A percentile compares a stretch with the other conserved stretches of the same genome.
Evolutionary conservation across 2,113 vertebrate genomes (phyloP).

Genomic region (Tauraco erythrolophus): DNA sequence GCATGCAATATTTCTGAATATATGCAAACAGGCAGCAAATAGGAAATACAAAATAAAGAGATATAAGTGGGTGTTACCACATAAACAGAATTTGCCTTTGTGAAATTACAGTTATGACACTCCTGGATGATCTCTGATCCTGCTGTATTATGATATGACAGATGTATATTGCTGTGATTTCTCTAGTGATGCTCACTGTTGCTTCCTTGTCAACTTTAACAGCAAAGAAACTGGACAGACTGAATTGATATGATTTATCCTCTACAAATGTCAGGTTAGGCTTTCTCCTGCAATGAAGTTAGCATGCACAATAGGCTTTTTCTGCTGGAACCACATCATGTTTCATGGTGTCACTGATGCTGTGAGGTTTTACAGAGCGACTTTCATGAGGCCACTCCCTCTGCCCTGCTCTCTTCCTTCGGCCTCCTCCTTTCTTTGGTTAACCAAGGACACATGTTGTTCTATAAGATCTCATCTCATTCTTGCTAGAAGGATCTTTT

Average conservation of each 20-base stretch:
- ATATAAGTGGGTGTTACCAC: slow-evolving; percentile 64
- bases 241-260: slow-evolving; percentile 74
- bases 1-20: slow-evolving; percentile 38
- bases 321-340: background rate
- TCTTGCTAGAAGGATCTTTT: background rate
- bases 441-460: background rate
- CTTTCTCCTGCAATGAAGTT: slow-evolving; percentile 29
- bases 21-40: slow-evolving; percentile 65
- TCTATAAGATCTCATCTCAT: background rate
- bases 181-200: slow-evolving; percentile 63
- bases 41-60: slow-evolving; percentile 69
- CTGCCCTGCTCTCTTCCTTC: background rate
- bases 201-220: slow-evolving; percentile 77
- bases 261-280: slow-evolving; percentile 48
- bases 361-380: background rate
- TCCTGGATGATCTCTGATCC: slow-evolving; percentile 67
- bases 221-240: slow-evolving; percentile 66
- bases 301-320: background rate
- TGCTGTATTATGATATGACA: slow-evolving; percentile 67
- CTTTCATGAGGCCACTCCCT: background rate
- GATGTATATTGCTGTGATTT: slow-evolving; percentile 72
- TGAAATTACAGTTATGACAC: slow-evolving; percentile 71
- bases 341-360: background rate
- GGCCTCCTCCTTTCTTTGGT: background rate
- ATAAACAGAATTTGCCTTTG: slow-evolving; percentile 67